Conservation (phyloP, 2,797 vertebrate species). For the Miichthys miiuy region DNA sequence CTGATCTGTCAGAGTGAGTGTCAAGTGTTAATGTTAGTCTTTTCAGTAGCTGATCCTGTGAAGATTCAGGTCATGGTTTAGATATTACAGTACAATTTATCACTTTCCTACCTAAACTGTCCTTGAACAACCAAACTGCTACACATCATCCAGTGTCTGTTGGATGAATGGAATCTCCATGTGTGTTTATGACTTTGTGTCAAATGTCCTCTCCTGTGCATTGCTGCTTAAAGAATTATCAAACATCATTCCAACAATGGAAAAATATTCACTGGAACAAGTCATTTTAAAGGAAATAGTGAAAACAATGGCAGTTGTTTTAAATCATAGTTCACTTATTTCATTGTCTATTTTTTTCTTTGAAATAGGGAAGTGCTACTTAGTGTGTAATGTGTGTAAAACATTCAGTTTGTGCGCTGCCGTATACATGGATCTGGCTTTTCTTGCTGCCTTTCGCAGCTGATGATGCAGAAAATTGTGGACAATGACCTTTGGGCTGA, state of each 20-base stretch:
- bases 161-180: conserved; percentile 33
- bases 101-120: conserved; percentile 20
- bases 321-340: conserved; percentile 20
- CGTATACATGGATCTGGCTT: neutral
- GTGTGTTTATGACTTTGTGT: conserved; percentile 37
- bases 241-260: conserved; percentile 12
- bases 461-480: conserved; percentile 59
- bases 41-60: conserved; percentile 39
- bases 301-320: conserved; percentile 24
- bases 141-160: conserved; percentile 24
- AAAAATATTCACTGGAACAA: conserved; percentile 8
- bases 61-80: conserved; percentile 34
- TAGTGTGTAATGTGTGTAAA: conserved; percentile 7
- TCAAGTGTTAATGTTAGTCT: conserved; percentile 50
- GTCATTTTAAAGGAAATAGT: conserved; percentile 3
- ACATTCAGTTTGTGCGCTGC: conserved; percentile 7
- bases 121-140: conserved; percentile 13
- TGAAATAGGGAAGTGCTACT: neutral
- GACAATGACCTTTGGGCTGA: conserved; percentile 60
- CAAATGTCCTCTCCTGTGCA: conserved; percentile 34
- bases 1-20: conserved; percentile 29
- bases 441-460: conserved; percentile 35
- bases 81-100: conserved; percentile 48
- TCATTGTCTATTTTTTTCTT: neutral
- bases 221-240: conserved; percentile 34